Conservation (phyloP, 2,113 vertebrate species). For the Nothoprocta pentlandii region DNA sequence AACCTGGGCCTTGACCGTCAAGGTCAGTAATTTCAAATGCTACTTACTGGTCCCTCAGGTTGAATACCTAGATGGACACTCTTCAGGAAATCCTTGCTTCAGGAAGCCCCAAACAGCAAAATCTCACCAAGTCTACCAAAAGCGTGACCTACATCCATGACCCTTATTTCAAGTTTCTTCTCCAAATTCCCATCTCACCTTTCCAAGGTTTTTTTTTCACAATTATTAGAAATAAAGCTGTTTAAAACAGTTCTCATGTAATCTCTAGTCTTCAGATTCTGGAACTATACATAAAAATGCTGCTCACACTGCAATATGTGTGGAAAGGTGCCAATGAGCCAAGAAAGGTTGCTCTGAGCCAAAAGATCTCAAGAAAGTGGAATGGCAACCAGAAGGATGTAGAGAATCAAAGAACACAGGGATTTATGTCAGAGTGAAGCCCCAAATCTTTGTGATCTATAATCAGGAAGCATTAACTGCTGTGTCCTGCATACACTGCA, state of each 20-base stretch:
- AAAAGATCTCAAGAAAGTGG: not conserved
- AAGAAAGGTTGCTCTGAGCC: not conserved
- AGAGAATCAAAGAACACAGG: not conserved
- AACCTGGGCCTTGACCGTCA: not conserved
- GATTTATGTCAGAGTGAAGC: not conserved
- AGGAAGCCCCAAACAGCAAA: not conserved
- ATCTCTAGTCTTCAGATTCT: not conserved
- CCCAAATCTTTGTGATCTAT: not conserved
- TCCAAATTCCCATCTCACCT: not conserved
- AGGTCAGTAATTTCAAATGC: not conserved
- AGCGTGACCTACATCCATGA: not conserved
- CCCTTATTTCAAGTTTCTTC: not conserved
- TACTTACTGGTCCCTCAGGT: not conserved
- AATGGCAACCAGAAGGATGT: not conserved
- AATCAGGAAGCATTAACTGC: not conserved
- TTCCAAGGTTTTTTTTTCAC: not conserved
- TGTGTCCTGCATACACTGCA: not conserved
- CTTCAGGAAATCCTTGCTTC: not conserved
- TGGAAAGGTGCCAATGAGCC: not conserved
- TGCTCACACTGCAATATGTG: not conserved
- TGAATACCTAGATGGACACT: not conserved
- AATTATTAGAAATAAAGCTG: not conserved
- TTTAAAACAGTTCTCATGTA: not conserved
- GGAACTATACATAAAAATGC: not conserved
- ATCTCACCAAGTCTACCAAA: not conserved